Evolutionary conservation across 2,888 invertebrate genomes (phyloP).

Genomic region (Epicampocera succincta): DNA sequence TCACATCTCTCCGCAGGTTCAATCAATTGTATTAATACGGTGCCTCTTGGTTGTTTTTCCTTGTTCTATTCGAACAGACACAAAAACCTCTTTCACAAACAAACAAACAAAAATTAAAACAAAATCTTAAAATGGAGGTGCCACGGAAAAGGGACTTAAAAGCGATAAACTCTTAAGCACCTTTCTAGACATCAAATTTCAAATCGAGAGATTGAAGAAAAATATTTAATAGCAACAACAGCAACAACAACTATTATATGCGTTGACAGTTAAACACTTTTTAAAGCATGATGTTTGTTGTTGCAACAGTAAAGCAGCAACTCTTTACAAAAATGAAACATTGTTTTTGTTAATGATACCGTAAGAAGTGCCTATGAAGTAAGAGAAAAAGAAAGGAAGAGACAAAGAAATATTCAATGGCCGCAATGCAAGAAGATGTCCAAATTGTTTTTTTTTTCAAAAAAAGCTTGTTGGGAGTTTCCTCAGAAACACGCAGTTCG

Average conservation of each 20-base stretch:
- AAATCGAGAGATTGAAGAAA: conserved; percentile 11
- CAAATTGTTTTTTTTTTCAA: conserved; percentile 19
- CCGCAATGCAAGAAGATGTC: conserved; percentile 14
- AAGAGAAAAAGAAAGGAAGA: conserved; percentile 1
- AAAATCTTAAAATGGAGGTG: conserved; percentile 11
- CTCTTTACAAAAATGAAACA: conserved; percentile 70
- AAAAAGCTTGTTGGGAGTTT: conserved; percentile 56
- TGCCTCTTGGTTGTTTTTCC: background rate
- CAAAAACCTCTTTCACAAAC: background rate
- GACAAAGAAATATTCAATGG: conserved; percentile 15
- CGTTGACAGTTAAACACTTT: conserved; percentile 68
- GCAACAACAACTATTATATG: conserved; percentile 53
- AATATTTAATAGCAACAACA: background rate
- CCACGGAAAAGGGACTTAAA: conserved; percentile 23
- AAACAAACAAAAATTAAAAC: conserved; percentile 30
- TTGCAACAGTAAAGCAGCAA: conserved; percentile 7
- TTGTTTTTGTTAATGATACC: conserved; percentile 67
- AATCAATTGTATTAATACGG: conserved; percentile 22
- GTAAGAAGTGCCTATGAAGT: conserved; percentile 10
- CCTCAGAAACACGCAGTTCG: conserved; percentile 67
- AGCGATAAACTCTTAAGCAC: conserved; percentile 64
- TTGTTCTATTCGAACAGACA: conserved; percentile 43
- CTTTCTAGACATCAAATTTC: conserved; percentile 43
- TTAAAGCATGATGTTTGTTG: conserved; percentile 42
- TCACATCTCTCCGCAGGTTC: conserved; percentile 52